Conservation (phyloP, 2,113 vertebrate genomes). For the Cyprinus carpio region DNA sequence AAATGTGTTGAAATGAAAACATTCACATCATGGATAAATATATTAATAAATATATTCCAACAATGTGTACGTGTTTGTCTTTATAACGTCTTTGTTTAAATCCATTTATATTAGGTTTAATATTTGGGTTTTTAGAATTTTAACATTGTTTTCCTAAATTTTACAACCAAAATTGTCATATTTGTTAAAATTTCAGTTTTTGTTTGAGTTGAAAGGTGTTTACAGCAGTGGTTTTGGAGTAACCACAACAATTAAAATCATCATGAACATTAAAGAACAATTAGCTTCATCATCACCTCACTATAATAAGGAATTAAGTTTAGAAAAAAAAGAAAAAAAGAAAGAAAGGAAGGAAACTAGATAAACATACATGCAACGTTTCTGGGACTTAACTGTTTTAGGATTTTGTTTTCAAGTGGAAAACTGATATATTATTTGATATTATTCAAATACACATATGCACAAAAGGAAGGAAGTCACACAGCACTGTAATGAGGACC, state of each 20-base stretch:
- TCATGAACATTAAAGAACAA: not conserved
- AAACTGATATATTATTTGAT: not conserved
- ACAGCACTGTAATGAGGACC: slow-evolving; percentile 19
- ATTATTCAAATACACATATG: not conserved
- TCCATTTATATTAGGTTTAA: not conserved
- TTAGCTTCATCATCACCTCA: not conserved
- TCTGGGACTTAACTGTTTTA: not conserved
- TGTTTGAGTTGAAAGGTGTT: not conserved
- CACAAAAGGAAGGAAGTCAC: not conserved
- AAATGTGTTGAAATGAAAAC: not conserved
- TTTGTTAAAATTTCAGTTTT: too few relatives aligned
- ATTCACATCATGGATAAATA: not conserved
- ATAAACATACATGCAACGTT: not conserved
- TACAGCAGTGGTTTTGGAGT: not conserved
- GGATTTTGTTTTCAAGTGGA: not conserved
- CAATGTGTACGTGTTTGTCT: not conserved
- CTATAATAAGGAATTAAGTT: not conserved
- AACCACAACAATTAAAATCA: not conserved
- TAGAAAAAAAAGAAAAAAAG: not conserved
- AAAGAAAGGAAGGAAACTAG: too few relatives aligned
- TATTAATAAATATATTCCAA: not conserved
- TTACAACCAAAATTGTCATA: too few relatives aligned
- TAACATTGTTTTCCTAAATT: too few relatives aligned
- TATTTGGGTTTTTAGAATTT: too few relatives aligned
- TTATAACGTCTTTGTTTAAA: not conserved